Base-by-base conservation (phyloP, 2,797 vertebrate species). In the Meriones psammophilus region DNA sequence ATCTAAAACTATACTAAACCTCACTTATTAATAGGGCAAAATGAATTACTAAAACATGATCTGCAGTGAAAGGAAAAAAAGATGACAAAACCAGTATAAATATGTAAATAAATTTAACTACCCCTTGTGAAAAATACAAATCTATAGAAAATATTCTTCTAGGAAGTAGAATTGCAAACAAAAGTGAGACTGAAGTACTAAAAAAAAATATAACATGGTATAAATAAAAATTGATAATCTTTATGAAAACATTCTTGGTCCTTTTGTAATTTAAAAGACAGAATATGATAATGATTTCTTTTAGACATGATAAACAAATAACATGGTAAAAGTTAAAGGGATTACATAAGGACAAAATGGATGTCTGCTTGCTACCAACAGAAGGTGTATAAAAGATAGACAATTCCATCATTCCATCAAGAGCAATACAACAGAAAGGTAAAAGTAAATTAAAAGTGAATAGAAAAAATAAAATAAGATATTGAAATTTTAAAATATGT, bases 81-180 rank as follows among this genome's bases (percentile, higher is more conserved):
- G 42, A n/a, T 89, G 90, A 1, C 30, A 74, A 86, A 96, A 64
- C 0, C 85, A 24, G 20, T 56, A 8, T 68, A 77, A 95, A 80
- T 69, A 81, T 58, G 24, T 66, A 28, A 62, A 46, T 79, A 92
- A 79, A 68, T 80, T 89, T 80, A 94, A 50, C 78, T 74, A 80
- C 6, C 7, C 71, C 28, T 95, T 89, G 2, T 81, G 2, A 81
- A 86, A 94, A 69, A 69, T 50, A 60, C 8, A 89, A 89, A 81
- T 69, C 84, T 94, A 6, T 68, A 80, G 24, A 13, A 69, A 36
- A 46, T 56, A 46, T 12, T 80, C 1, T 33, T 91, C 56, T 88
- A 79, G 17, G 13, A 68, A 33, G 50, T 33, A 80, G 12, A 33
- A 42, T 81, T 69, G 20, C 39, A 94, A 94, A 68, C 8, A 56